Percentiles rank a stretch among this genome's conserved stretches.
phyloP scores from a whole-genome alignment of 1,140 invertebrate genomes.

The Ruditapes philippinarum region DNA sequence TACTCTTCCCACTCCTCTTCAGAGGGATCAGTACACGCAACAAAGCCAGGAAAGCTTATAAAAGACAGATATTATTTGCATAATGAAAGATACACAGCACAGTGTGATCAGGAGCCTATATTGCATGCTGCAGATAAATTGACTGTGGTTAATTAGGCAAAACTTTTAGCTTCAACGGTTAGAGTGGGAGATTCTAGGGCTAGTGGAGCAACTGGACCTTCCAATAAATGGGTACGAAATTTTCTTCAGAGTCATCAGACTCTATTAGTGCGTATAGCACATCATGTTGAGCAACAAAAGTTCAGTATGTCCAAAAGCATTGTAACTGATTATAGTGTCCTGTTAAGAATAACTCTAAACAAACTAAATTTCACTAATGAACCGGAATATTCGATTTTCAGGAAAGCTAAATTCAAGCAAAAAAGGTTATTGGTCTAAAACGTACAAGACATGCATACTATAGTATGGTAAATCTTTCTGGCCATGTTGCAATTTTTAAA shows the following conservation, averaged over 20 bases:
- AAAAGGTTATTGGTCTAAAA: conserved; percentile 20
- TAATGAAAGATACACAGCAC: no score
- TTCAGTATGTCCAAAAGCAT: not conserved
- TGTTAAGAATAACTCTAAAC: not conserved
- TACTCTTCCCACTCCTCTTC: no score
- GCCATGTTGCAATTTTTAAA: not conserved
- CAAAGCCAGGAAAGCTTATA: no score
- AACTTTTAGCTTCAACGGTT: not conserved
- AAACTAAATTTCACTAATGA: not conserved
- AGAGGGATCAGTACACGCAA: no score
- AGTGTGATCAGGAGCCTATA: not conserved
- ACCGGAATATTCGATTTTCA: not conserved
- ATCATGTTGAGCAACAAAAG: not conserved
- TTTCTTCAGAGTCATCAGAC: not conserved
- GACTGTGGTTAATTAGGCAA: not conserved
- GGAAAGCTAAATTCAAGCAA: conserved; percentile 25
- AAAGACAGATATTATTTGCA: no score
- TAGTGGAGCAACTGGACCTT: not conserved
- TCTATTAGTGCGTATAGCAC: not conserved
- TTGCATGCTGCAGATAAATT: not conserved
- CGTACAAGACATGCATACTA: conserved; percentile 2
- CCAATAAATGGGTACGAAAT: not conserved
- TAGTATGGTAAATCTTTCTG: not conserved
- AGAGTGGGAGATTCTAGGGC: not conserved
- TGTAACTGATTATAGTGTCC: not conserved